Percentiles rank a stretch among this genome's conserved stretches.
These are phyloP conservation scores for Notarius lentiginosus DNA, from an alignment of 2,113 vertebrate genomes.

Conservation along the genomic window DNA sequence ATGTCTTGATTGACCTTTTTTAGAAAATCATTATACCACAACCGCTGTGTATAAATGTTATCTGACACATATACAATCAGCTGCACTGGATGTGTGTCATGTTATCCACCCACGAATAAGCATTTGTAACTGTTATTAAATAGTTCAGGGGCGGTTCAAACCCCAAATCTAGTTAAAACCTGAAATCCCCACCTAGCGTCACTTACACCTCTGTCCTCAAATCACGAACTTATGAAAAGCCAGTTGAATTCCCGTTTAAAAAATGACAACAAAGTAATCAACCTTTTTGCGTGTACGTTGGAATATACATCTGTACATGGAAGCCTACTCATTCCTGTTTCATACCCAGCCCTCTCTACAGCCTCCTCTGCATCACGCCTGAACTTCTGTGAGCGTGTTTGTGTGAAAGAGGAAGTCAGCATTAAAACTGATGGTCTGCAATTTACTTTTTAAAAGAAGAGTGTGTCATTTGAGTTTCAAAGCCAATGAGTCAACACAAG, in stretches of 20 bases:
- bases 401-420: conserved; percentile 16
- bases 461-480: background rate
- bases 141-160: background rate
- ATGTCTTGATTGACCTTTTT: background rate
- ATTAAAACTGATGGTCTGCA: background rate
- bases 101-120: background rate
- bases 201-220: background rate
- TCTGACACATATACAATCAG: background rate
- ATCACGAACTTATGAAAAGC: background rate
- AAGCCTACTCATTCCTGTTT: conserved; percentile 8
- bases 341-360: conserved; percentile 6
- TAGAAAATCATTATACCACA: background rate
- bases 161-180: background rate
- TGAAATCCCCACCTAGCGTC: background rate
- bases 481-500: background rate
- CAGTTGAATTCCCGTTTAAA: background rate
- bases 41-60: background rate
- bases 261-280: conserved; percentile 9
- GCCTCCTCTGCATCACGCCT: conserved; percentile 1
- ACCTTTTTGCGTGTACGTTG: background rate
- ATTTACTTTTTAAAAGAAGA: background rate
- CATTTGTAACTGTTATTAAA: conserved; percentile 2
- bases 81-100: background rate
- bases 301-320: background rate
- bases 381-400: background rate